Percentiles rank a stretch among this genome's conserved stretches.
Evolutionary conservation across 2,113 vertebrate species (phyloP).

Genomic region (Eupsittula cactorum): DNA sequence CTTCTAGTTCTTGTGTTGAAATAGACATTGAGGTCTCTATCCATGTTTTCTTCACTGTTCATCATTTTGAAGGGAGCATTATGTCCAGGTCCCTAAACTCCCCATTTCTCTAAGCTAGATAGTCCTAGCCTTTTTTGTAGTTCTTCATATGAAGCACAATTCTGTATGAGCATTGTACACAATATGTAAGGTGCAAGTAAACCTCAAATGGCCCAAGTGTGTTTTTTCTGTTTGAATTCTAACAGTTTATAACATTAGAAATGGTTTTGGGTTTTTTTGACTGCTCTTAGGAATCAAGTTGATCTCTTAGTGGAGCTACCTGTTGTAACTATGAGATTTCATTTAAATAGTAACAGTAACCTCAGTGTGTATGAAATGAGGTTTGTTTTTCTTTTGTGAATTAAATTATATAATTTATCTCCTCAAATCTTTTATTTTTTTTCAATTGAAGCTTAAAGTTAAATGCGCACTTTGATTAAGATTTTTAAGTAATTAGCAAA

Average conservation of each 20-base stretch:
- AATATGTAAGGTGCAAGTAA: neutral
- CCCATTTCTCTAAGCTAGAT: neutral
- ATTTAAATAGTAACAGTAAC: neutral
- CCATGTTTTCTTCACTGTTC: rapidly evolving
- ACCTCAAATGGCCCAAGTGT: neutral
- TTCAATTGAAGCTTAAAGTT: neutral
- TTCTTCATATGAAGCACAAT: neutral
- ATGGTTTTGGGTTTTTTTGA: neutral
- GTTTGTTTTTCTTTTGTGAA: neutral
- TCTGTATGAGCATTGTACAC: neutral
- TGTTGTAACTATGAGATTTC: neutral
- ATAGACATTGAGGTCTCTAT: neutral
- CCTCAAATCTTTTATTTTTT: neutral
- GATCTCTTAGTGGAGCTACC: neutral
- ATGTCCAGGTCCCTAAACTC: neutral
- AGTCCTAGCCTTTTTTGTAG: neutral
- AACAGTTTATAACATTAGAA: neutral
- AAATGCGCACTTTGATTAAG: neutral
- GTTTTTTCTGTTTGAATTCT: neutral
- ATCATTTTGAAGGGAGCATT: neutral
- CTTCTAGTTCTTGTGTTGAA: neutral
- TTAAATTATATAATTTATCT: neutral
- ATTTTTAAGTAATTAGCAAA: neutral
- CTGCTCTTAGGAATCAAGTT: neutral
- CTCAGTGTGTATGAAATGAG: neutral